Base-by-base conservation (phyloP, 1,140 invertebrate genomes). In the Temnothorax nylanderi region DNA sequence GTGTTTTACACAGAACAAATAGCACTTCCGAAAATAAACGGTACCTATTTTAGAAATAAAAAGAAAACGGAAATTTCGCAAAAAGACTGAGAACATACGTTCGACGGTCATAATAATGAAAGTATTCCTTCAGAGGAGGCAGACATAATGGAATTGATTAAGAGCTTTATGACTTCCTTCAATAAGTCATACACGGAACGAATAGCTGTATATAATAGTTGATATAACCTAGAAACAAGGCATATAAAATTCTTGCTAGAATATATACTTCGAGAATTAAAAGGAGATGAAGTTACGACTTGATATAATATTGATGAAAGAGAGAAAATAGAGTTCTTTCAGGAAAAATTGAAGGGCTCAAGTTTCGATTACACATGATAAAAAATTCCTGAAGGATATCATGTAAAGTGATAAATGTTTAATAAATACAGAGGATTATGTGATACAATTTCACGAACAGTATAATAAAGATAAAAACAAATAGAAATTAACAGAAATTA, bases 271-370 rank as follows among this genome's bases (percentile, higher is more conserved):
- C 0, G 6, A 26, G 2, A 64, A 49, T 64, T 47, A 47, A 51
- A 11, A 80, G 10, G 3, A 37, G 3, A 49, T 34, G 18, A 64
- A 16, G 11, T 67, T 76, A 44, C 18, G 4, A 69, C 10, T 26
- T 26, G 34, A 16, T 81, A 32, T 2, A 71, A 69, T 54, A 69
- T 81, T 71, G 26, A 72, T 81, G 16, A 81, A 21, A 21, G n/a
- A n/a, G 21, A 18, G n/a, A 51, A 51, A 81, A 81, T n/a, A 26
- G 26, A 71, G 16, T 37, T 67, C 16, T 16, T 72, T 5, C 16
- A n/a, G 3, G 1, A 10, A 13, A 44, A 41, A 41, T 41, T 67
- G 13, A 26, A 56, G 16, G 0, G 21, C 3, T 10, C 0, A n/a
- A 5, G 49, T 13, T 47, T 49, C 10, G 34, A 3, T 41, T 44